phyloP scores from a whole-genome alignment of 2,888 invertebrate genomes.

The Macrophya annulata region DNA sequence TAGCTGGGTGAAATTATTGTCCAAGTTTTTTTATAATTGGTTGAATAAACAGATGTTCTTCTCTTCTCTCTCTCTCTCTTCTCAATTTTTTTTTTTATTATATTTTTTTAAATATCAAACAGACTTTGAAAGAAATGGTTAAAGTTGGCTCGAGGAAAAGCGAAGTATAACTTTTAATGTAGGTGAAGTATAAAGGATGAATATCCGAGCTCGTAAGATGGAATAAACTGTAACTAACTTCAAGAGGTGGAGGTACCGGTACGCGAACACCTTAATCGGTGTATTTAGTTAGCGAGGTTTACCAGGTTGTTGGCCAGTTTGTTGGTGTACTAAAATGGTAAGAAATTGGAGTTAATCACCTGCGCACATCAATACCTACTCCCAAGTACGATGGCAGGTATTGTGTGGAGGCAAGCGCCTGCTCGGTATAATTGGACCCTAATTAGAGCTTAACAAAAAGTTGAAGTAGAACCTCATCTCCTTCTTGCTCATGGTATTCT shows the following conservation, averaged over 20 bases:
- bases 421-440: constrained; percentile 76
- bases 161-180: not conserved
- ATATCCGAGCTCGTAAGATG: not conserved
- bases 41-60: constrained; percentile 62
- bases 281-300: constrained; percentile 39
- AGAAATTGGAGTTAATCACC: constrained; percentile 75
- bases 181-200: not conserved
- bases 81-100: too few relatives aligned
- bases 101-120: too few relatives aligned
- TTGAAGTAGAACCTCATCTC: constrained; percentile 40
- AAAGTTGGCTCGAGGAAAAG: not conserved
- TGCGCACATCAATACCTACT: constrained; percentile 70
- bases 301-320: constrained; percentile 9
- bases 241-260: constrained; percentile 31
- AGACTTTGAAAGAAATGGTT: too few relatives aligned
- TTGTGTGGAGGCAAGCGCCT: constrained; percentile 74
- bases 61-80: too few relatives aligned
- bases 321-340: constrained; percentile 53
- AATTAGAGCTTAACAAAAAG: constrained; percentile 66
- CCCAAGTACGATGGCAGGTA: constrained; percentile 69
- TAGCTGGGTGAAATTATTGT: constrained; percentile 76
- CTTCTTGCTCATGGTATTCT: constrained; percentile 35
- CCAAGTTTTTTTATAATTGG: constrained; percentile 76
- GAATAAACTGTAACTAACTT: not conserved
- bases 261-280: constrained; percentile 50